Evolutionary conservation across 2,888 invertebrate genomes (phyloP).

Genomic region (Harpagoxenus sublaevis): DNA sequence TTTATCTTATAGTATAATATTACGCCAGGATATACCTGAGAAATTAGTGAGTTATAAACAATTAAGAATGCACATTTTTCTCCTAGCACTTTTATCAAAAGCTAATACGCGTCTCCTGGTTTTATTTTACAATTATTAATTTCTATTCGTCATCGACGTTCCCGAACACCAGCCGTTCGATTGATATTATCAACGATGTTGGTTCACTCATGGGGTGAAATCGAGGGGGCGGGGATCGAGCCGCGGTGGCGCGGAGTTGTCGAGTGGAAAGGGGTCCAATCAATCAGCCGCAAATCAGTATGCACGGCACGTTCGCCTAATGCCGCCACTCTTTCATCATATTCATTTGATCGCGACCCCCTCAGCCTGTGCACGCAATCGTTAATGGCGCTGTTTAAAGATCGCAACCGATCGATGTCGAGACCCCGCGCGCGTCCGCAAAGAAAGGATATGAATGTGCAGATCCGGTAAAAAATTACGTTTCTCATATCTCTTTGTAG

Average conservation of each 20-base stretch:
- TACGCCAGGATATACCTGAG: background rate
- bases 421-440: slow-evolving; percentile 46
- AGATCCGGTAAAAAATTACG: slow-evolving; percentile 21
- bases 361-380: slow-evolving; percentile 80
- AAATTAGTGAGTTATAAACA: background rate
- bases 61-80: background rate
- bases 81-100: background rate
- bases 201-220: slow-evolving; percentile 73
- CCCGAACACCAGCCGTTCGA: slow-evolving; percentile 68
- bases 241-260: slow-evolving; percentile 75
- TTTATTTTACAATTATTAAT: slow-evolving; percentile 68
- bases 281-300: slow-evolving; percentile 86
- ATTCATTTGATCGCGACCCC: slow-evolving; percentile 85
- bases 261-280: slow-evolving; percentile 84
- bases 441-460: slow-evolving; percentile 17
- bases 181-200: slow-evolving; percentile 78
- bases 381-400: slow-evolving; percentile 83
- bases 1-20: background rate
- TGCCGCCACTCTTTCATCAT: slow-evolving; percentile 86
- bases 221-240: slow-evolving; percentile 66
- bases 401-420: slow-evolving; percentile 77
- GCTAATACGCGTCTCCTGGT: slow-evolving; percentile 10
- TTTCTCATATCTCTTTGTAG: slow-evolving; percentile 4
- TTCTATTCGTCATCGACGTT: slow-evolving; percentile 70
- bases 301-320: slow-evolving; percentile 86